Evolutionary conservation across 2,113 vertebrate species (phyloP).

Genomic region (Arizona elegans): DNA sequence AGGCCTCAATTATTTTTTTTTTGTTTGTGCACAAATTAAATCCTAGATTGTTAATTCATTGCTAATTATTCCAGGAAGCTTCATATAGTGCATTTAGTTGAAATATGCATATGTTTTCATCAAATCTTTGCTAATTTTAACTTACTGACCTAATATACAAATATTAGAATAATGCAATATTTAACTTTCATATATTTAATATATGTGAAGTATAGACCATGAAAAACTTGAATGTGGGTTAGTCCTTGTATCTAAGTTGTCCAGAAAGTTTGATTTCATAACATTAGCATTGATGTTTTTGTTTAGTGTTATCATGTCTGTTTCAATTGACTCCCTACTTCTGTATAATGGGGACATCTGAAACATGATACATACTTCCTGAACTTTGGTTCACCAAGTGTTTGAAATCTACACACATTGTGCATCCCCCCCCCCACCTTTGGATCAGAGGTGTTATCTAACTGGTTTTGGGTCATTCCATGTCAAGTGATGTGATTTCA

Average conservation of each 20-base stretch:
- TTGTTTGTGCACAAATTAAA: neutral
- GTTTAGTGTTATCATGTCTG: neutral
- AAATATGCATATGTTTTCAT: neutral
- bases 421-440: neutral
- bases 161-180: neutral
- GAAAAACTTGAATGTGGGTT: neutral
- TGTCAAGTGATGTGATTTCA: too few relatives aligned
- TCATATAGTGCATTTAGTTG: neutral
- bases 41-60: neutral
- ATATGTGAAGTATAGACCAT: neutral
- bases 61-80: neutral
- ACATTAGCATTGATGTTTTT: neutral
- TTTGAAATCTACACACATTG: neutral
- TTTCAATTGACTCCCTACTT: neutral
- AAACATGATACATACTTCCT: neutral
- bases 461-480: neutral
- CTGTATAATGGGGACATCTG: neutral
- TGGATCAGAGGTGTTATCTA: neutral
- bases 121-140: neutral
- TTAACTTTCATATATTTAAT: neutral
- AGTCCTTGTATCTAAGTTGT: neutral
- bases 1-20: neutral
- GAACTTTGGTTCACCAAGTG: neutral
- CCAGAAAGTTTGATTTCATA: neutral
- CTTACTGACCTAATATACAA: neutral